Base-by-base conservation (phyloP, 2,888 invertebrate genomes). In the Campopleginae sp. region DNA sequence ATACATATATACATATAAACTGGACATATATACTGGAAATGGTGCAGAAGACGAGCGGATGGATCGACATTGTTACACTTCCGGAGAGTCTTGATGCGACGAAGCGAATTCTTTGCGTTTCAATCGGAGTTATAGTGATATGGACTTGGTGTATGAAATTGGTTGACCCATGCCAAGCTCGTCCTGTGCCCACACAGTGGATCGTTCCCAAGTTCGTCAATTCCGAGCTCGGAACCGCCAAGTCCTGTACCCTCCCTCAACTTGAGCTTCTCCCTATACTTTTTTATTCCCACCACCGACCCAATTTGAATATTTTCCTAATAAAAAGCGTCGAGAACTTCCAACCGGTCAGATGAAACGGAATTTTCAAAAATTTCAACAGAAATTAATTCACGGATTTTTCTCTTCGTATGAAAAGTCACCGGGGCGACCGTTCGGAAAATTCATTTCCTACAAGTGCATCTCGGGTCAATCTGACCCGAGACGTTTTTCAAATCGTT, bases 31-130 rank as follows among this genome's bases (percentile, higher is more conserved):
- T 71, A 71, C 5, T 87, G 87, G 87, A 91, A 91, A 88, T 89
- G 88, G 89, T 86, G 86, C 89, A 90, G 87, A 90, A 89, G 89
- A 90, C 90, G 89, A 89, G 89, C 89, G 88, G 90, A 89, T 88
- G 86, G 86, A 89, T 88, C 89, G 89, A 89, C 91, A 89, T 90
- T 90, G 90, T 92, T 91, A 90, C 89, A 89, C 88, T 87, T 86
- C 87, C 89, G 84, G 87, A 82, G 86, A 89, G 87, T 86, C 85
- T 86, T 75, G 77, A 61, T 61, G 42, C 75, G 72, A 85, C 76
- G 71, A 51, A 66, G 85, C 77, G 58, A 82, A 82, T 82, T 85
- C 85, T 68, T 65, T 46, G 54, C 66, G 42, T 38, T 63, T 51
- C 51, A 31, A 17, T 42, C 27, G 4, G 54, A 12, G 7, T 48